These are phyloP conservation scores for Lepus europaeus DNA, from an alignment of 2,113 vertebrate genomes.

Conservation along the genomic window DNA sequence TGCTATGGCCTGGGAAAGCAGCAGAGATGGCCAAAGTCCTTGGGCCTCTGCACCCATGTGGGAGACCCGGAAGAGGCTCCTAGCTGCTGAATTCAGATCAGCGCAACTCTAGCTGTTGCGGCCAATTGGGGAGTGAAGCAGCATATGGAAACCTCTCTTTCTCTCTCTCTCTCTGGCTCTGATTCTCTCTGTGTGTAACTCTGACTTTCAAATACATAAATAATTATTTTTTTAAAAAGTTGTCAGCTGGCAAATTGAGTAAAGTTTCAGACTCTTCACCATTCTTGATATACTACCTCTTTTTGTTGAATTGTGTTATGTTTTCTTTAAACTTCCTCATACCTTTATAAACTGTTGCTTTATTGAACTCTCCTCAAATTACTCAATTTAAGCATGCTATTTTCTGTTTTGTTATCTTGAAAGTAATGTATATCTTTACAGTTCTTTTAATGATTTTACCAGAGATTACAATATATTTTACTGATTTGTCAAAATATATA, in stretches of 20 bases:
- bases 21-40: no score
- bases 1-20: no score
- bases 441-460: conserved; percentile 17
- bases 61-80: no score
- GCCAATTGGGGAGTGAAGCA: no score
- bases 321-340: conserved; percentile 40
- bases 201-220: no score
- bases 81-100: no score
- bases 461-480: neutral
- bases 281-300: neutral
- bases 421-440: neutral
- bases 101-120: no score
- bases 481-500: neutral
- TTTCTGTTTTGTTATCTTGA: neutral
- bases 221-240: neutral
- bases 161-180: no score
- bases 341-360: neutral
- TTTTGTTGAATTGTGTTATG: conserved; percentile 14
- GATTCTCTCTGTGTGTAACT: no score
- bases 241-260: neutral
- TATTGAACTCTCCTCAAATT: neutral
- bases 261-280: neutral
- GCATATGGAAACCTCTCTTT: no score
- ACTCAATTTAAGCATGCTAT: neutral
- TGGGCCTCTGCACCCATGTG: no score